phyloP scores from a whole-genome alignment of 2,888 invertebrate genomes.

The Pardosa pseudoannulata region DNA sequence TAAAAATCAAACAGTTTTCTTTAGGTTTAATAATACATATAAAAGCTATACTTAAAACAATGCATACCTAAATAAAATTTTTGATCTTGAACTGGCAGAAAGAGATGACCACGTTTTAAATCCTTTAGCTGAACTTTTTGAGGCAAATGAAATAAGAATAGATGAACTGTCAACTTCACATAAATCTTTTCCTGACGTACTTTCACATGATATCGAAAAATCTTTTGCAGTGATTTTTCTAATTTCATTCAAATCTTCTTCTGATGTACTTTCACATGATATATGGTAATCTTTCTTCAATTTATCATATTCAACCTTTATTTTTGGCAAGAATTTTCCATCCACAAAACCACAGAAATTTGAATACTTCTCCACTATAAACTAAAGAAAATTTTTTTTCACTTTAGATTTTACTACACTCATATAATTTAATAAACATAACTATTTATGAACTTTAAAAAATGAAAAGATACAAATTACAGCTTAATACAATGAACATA shows the following conservation, averaged over 20 bases:
- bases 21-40: too few species aligned
- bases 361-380: conserved; percentile 21
- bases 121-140: not conserved
- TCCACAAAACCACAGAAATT: conserved; percentile 40
- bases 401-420: too few species aligned
- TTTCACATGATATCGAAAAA: not conserved
- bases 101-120: conserved; percentile 16
- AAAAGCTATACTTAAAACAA: not conserved
- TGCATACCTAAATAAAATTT: not conserved
- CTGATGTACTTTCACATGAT: too few species aligned
- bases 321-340: conserved; percentile 22
- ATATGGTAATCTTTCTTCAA: not conserved
- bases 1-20: too few species aligned
- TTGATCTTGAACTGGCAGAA: not conserved
- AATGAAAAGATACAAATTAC: too few species aligned
- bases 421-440: too few species aligned
- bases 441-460: too few species aligned
- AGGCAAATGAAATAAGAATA: conserved; percentile 4
- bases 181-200: conserved; percentile 2
- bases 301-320: not conserved
- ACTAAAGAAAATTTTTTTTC: too few species aligned
- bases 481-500: too few species aligned
- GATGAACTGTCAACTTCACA: not conserved
- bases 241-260: too few species aligned
- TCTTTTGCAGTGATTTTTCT: not conserved